Percentiles rank a stretch among this genome's conserved stretches.
phyloP scores from a whole-genome alignment of 2,888 invertebrate genomes.

The Aricia artaxerxes region DNA sequence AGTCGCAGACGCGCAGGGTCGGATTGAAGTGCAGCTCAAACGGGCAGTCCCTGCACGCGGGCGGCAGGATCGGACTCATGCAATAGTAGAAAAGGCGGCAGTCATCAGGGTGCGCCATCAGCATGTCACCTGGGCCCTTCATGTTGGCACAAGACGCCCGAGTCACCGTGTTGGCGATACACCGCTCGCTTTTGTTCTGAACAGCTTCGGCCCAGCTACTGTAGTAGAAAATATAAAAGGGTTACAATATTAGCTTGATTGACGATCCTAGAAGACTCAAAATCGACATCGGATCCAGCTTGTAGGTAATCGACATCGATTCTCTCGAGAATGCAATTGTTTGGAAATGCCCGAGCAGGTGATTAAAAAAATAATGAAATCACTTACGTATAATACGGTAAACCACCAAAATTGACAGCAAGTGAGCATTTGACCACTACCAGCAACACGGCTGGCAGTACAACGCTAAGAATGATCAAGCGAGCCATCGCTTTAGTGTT shows the following conservation, averaged over 20 bases:
- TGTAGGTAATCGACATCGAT: no score
- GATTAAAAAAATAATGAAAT: background rate
- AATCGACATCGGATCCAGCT: no score
- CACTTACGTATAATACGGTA: background rate
- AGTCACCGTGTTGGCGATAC: background rate
- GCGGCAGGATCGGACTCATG: background rate
- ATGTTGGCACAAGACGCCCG: slow-evolving; percentile 7
- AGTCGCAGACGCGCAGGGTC: slow-evolving; percentile 5
- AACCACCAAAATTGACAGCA: background rate
- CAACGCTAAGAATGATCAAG: background rate
- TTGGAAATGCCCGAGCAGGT: no score
- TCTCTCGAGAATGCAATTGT: no score
- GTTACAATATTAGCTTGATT: background rate
- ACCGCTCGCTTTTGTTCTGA: background rate
- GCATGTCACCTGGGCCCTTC: background rate
- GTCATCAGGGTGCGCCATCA: slow-evolving; percentile 20
- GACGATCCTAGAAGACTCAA: no score
- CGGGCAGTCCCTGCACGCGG: slow-evolving; percentile 12
- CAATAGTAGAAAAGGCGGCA: slow-evolving; percentile 26
- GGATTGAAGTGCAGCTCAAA: slow-evolving; percentile 2
- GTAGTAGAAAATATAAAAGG: background rate
- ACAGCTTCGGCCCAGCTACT: background rate
- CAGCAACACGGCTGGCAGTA: background rate
- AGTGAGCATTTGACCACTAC: background rate
- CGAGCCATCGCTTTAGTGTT: background rate